Evolutionary conservation across 1,140 invertebrate genomes (phyloP).

Genomic region (Cecropterus lyciades): DNA sequence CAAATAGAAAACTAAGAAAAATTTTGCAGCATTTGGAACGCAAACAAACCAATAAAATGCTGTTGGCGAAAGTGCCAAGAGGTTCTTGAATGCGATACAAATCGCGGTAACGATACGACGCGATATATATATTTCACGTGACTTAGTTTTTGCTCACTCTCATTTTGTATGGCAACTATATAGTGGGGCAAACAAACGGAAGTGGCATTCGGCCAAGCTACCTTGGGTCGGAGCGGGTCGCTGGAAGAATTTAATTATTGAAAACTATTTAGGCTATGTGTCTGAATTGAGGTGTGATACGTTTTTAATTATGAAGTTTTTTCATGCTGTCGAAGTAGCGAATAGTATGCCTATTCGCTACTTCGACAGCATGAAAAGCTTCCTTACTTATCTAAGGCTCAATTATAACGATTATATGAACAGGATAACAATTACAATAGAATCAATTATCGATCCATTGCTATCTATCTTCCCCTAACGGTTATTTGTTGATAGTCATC

Average conservation of each 20-base stretch:
- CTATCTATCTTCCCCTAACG: too few species aligned
- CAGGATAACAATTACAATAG: too few species aligned
- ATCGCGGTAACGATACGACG: constrained; percentile 32
- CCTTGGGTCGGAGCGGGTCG: constrained; percentile 46
- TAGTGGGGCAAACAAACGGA: constrained; percentile 48
- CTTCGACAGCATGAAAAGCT: too few species aligned
- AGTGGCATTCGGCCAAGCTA: constrained; percentile 61
- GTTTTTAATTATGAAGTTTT: not conserved
- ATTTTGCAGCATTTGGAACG: constrained; percentile 1
- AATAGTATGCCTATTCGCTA: too few species aligned
- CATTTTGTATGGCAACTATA: constrained; percentile 49
- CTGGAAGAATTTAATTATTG: constrained; percentile 67
- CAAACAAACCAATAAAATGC: constrained; percentile 34
- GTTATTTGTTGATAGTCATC: too few species aligned
- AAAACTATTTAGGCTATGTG: constrained; percentile 49
- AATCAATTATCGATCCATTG: too few species aligned
- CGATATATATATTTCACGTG: constrained; percentile 47
- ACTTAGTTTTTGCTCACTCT: constrained; percentile 55
- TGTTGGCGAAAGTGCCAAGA: constrained; percentile 25
- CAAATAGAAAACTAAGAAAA: not conserved
- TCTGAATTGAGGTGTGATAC: constrained; percentile 4
- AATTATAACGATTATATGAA: too few species aligned
- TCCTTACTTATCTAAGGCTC: too few species aligned
- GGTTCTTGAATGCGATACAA: constrained; percentile 38
- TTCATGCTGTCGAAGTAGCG: not conserved